These are phyloP conservation scores for Eudyptes chrysolophus DNA, from an alignment of 2,113 vertebrate species.

Conservation along the genomic window DNA sequence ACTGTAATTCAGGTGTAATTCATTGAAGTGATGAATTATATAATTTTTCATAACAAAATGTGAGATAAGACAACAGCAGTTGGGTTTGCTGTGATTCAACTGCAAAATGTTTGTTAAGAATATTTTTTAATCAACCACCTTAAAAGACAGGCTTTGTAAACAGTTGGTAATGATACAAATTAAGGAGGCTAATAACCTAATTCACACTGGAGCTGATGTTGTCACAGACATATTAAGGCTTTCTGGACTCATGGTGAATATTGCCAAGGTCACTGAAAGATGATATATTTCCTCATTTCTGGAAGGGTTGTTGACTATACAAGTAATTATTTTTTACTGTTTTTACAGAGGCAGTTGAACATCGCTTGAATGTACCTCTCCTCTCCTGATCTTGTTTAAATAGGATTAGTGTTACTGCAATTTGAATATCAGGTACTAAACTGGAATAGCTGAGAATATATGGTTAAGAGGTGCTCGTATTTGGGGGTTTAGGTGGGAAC, in stretches of 20 bases:
- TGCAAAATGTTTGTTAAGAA: neutral
- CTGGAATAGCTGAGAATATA: neutral
- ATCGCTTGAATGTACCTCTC: neutral
- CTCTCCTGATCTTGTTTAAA: neutral
- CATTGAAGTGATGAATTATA: neutral
- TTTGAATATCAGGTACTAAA: neutral
- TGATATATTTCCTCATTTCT: neutral
- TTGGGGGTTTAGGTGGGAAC: neutral
- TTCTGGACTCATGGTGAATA: neutral
- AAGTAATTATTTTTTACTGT: neutral
- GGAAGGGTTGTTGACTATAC: neutral
- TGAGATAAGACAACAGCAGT: neutral
- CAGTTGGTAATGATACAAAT: slow-evolving; percentile 2
- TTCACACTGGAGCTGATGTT: neutral
- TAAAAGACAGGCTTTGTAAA: slow-evolving; percentile 9
- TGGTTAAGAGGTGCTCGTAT: neutral
- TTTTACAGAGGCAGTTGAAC: neutral
- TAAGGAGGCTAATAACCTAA: slow-evolving; percentile 14
- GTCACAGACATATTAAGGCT: neutral
- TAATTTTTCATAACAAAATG: neutral
- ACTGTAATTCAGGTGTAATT: neutral
- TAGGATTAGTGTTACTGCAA: neutral
- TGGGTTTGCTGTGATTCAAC: neutral
- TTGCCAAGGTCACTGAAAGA: neutral
- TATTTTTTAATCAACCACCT: neutral